Conservation (phyloP, 2,888 invertebrate genomes). For the Drosophila rubida region DNA sequence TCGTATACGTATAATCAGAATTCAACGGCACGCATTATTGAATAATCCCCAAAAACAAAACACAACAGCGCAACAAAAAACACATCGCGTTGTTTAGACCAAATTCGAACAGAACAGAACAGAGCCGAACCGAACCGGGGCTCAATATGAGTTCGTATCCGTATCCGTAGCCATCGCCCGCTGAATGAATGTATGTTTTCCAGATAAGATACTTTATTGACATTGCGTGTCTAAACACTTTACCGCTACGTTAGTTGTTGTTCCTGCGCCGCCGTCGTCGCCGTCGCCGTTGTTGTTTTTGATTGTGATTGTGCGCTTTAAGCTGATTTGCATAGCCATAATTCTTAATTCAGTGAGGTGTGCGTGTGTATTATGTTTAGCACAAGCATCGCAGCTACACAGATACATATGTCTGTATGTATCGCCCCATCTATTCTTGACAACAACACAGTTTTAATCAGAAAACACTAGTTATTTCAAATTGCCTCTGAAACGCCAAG, state of each 20-base stretch:
- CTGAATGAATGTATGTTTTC: conserved; percentile 40
- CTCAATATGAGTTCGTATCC: conserved; percentile 35
- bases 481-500: conserved; percentile 19
- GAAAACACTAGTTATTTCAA: conserved; percentile 52
- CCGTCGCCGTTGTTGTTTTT: conserved; percentile 60
- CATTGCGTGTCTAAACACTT: conserved; percentile 81
- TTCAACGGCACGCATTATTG: conserved; percentile 80
- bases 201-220: conserved; percentile 81
- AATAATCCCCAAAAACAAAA: conserved; percentile 41
- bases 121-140: neutral
- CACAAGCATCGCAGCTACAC: conserved; percentile 46
- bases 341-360: conserved; percentile 69
- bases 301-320: conserved; percentile 80
- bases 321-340: conserved; percentile 78
- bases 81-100: conserved; percentile 47
- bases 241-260: conserved; percentile 65
- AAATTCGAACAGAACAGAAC: conserved; percentile 40
- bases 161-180: conserved; percentile 70
- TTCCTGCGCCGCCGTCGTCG: conserved; percentile 40
- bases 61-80: conserved; percentile 11
- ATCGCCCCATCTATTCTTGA: conserved; percentile 31
- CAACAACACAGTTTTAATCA: conserved; percentile 65
- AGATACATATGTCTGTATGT: conserved; percentile 41
- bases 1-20: conserved; percentile 68
- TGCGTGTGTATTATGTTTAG: conserved; percentile 53